Conservation (phyloP, 2,888 invertebrate genomes). For the Temnothorax ravouxi region DNA sequence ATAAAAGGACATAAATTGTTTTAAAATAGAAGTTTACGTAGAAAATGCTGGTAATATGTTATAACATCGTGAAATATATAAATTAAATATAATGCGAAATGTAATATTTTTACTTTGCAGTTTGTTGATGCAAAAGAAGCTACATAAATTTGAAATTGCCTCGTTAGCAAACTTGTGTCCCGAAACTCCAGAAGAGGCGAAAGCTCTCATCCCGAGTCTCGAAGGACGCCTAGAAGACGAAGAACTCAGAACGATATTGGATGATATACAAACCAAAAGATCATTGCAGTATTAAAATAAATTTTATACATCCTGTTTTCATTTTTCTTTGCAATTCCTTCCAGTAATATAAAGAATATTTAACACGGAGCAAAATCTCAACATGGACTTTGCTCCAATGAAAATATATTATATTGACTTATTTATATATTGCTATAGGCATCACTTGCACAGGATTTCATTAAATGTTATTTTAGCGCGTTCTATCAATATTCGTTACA, state of each 20-base stretch:
- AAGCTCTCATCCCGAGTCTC: conserved; percentile 98
- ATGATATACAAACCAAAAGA: conserved; percentile 99
- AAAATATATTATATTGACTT: conserved; percentile 15
- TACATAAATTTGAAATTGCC: conserved; percentile 99
- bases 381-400: background rate
- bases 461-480: conserved; percentile 13
- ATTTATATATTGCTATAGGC: background rate
- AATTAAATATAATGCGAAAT: background rate
- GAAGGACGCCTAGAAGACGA: conserved; percentile 99
- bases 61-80: background rate
- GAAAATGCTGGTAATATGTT: background rate
- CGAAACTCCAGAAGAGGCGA: conserved; percentile 99
- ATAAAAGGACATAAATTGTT: background rate
- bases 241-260: conserved; percentile 97
- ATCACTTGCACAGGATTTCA: background rate
- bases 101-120: conserved; percentile 87
- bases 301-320: conserved; percentile 9
- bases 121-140: conserved; percentile 96
- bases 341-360: background rate
- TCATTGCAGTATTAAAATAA: conserved; percentile 96
- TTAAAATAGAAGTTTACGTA: background rate
- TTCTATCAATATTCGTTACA: conserved; percentile 23
- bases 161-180: conserved; percentile 99
- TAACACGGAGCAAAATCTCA: background rate
- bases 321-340: conserved; percentile 35